Conservation (phyloP, 2,113 vertebrate genomes). For the Pelvicachromis taeniatus region DNA sequence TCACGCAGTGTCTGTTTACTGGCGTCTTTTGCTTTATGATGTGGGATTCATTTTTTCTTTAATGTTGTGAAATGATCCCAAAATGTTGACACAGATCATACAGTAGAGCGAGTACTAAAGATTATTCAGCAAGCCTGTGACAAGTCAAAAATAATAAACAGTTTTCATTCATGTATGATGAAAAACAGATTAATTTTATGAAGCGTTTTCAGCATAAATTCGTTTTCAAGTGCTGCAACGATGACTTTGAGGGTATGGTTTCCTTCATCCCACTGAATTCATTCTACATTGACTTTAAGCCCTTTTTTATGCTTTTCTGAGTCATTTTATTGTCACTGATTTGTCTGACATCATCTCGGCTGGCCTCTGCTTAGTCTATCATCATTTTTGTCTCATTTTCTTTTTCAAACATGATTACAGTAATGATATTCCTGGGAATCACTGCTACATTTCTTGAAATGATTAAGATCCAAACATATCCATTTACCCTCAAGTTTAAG, state of each 20-base stretch:
- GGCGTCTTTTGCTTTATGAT: neutral
- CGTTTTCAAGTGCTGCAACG: neutral
- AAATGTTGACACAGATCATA: neutral
- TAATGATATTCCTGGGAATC: neutral
- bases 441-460: conserved; percentile 1
- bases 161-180: neutral
- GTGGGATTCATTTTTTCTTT: rapidly evolving
- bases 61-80: neutral
- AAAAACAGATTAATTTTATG: neutral
- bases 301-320: neutral
- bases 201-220: neutral
- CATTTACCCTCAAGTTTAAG: neutral
- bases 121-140: neutral
- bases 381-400: neutral
- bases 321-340: neutral
- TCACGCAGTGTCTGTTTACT: neutral
- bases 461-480: neutral
- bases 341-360: neutral
- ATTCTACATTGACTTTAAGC: neutral
- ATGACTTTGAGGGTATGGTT: neutral
- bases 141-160: neutral
- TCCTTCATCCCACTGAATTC: neutral
- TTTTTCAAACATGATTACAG: neutral
- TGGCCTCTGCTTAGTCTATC: neutral
- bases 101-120: neutral